Percentiles rank a stretch among this genome's conserved stretches.
phyloP scores from a whole-genome alignment of 2,797 vertebrate species.

The Sebastes melanostomus region DNA sequence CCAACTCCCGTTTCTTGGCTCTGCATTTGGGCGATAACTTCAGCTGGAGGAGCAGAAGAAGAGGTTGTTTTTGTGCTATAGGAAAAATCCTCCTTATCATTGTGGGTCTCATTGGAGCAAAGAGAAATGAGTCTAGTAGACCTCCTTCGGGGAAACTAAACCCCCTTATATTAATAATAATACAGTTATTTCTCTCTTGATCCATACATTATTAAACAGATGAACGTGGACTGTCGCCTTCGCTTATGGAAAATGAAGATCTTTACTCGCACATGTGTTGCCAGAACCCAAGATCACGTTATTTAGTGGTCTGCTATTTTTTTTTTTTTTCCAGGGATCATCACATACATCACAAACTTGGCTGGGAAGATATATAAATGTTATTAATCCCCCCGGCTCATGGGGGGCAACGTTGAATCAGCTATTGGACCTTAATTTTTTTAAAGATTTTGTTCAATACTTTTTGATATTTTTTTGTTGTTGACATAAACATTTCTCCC shows the following conservation, averaged over 20 bases:
- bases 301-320: slow-evolving; percentile 68
- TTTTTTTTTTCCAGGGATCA: slow-evolving; percentile 19
- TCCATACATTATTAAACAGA: slow-evolving; percentile 54
- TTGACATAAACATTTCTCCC: slow-evolving; percentile 17
- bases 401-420: slow-evolving; percentile 54
- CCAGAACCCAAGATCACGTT: slow-evolving; percentile 73
- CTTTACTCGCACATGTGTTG: slow-evolving; percentile 67
- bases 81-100: neutral
- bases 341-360: slow-evolving; percentile 44
- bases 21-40: slow-evolving; percentile 27
- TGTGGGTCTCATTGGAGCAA: slow-evolving; percentile 18
- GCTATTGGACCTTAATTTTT: slow-evolving; percentile 30
- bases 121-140: slow-evolving; percentile 61
- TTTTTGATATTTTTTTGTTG: slow-evolving; percentile 37
- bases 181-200: slow-evolving; percentile 6
- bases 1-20: neutral
- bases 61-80: neutral
- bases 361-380: slow-evolving; percentile 47
- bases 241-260: slow-evolving; percentile 79
- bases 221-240: slow-evolving; percentile 73
- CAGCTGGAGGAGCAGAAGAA: slow-evolving; percentile 15
- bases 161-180: neutral
- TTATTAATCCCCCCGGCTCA: slow-evolving; percentile 47
- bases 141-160: slow-evolving; percentile 54
- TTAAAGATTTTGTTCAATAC: slow-evolving; percentile 6